These are phyloP conservation scores for Bicyclus anynana DNA, from an alignment of 1,140 invertebrate species.

Conservation along the genomic window DNA sequence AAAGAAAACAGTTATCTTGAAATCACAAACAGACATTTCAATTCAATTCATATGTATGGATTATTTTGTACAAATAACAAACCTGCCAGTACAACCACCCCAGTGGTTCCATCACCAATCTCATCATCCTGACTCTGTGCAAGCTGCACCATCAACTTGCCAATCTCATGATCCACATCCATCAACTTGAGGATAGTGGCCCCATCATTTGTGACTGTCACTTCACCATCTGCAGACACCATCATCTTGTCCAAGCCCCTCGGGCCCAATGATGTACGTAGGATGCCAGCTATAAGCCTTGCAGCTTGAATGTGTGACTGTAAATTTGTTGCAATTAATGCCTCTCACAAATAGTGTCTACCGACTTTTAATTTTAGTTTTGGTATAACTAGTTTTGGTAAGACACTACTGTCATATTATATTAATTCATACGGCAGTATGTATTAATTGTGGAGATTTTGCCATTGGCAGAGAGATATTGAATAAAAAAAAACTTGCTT, in stretches of 20 bases:
- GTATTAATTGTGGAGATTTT: too few relatives aligned
- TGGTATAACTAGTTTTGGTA: too few relatives aligned
- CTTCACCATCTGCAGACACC: constrained; percentile 98
- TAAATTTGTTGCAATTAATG: constrained; percentile 39
- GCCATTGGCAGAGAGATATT: too few relatives aligned
- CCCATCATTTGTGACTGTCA: constrained; percentile 99
- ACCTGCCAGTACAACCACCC: constrained; percentile 91
- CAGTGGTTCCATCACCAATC: constrained; percentile 99
- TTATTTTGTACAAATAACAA: neutral
- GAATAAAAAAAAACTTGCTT: too few relatives aligned
- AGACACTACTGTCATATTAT: too few relatives aligned
- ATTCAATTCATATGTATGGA: too few relatives aligned
- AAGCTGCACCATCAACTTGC: constrained; percentile 98
- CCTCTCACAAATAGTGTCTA: neutral
- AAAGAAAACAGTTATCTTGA: too few relatives aligned
- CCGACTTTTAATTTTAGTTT: too few relatives aligned
- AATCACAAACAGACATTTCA: too few relatives aligned
- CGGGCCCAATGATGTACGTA: constrained; percentile 97
- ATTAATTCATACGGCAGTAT: too few relatives aligned
- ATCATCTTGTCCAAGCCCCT: constrained; percentile 98
- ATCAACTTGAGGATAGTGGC: constrained; percentile 99
- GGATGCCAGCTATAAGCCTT: constrained; percentile 91
- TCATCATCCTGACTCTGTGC: constrained; percentile 99
- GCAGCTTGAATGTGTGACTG: constrained; percentile 98
- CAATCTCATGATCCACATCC: constrained; percentile 99